phyloP scores from a whole-genome alignment of 2,113 vertebrate species.

The Fregetta grallaria region DNA sequence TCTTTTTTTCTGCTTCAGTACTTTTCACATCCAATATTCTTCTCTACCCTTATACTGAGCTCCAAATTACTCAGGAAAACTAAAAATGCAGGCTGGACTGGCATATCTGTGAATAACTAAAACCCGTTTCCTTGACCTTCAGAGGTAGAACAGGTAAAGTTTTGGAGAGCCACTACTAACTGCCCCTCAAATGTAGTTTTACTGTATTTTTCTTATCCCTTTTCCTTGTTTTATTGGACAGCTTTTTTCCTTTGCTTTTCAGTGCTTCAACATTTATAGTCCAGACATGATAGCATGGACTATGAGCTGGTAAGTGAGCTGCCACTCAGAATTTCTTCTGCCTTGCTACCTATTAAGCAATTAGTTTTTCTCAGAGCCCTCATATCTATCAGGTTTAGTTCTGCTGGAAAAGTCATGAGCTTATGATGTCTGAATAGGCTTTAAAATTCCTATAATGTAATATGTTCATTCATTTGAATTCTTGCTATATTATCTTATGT shows the following conservation, averaged over 20 bases:
- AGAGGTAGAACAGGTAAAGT: background rate
- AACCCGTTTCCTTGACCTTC: background rate
- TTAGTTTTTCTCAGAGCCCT: background rate
- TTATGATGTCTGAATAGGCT: background rate
- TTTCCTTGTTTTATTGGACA: background rate
- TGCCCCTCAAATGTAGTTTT: background rate
- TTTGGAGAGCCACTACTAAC: background rate
- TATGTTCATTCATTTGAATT: background rate
- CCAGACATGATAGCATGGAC: background rate
- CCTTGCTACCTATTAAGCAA: background rate
- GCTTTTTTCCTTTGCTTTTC: background rate
- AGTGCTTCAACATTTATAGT: background rate
- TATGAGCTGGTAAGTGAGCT: background rate
- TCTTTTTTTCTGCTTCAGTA: background rate
- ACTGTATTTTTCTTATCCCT: background rate
- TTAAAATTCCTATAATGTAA: background rate
- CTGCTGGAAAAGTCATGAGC: background rate
- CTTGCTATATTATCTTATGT: background rate
- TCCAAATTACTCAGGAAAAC: background rate
- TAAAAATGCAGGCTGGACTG: background rate
- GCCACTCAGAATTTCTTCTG: background rate
- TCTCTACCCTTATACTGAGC: background rate
- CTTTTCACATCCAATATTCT: background rate
- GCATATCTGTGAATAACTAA: background rate
- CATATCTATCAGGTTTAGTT: background rate